Evolutionary conservation across 2,888 invertebrate genomes (phyloP).

Genomic region (Petrolisthes manimaculis): DNA sequence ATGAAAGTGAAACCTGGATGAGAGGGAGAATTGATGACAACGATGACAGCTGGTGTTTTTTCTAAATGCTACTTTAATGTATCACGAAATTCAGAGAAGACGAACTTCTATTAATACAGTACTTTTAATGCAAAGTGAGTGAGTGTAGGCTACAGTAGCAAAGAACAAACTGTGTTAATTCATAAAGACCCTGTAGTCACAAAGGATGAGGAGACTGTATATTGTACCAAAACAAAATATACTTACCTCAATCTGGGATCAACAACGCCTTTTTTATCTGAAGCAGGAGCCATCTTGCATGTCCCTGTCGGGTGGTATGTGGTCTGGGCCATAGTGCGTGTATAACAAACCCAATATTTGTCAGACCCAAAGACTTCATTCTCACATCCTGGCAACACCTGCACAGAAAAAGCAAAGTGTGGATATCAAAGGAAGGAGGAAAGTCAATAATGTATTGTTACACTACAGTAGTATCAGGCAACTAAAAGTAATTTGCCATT

Average conservation of each 20-base stretch:
- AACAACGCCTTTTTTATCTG: constrained; percentile 80
- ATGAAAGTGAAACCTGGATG: too few relatives aligned
- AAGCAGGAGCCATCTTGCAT: constrained; percentile 81
- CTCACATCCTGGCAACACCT: constrained; percentile 44
- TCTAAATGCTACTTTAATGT: too few relatives aligned
- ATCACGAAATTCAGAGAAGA: too few relatives aligned
- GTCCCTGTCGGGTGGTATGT: constrained; percentile 80
- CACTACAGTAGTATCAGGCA: too few relatives aligned
- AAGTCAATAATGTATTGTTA: too few relatives aligned
- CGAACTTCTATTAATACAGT: too few relatives aligned
- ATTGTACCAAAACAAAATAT: neutral
- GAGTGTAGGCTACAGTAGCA: neutral
- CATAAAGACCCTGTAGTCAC: neutral
- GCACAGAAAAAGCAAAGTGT: neutral
- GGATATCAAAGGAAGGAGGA: too few relatives aligned
- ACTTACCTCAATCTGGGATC: constrained; percentile 75
- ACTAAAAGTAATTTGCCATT: too few relatives aligned
- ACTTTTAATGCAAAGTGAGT: neutral
- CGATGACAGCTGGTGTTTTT: too few relatives aligned
- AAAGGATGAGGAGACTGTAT: neutral
- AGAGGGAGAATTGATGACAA: too few relatives aligned
- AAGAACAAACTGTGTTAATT: too few relatives aligned
- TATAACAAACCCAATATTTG: constrained; percentile 56
- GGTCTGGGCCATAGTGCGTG: constrained; percentile 70
- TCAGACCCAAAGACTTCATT: constrained; percentile 21